These are phyloP conservation scores for Drymodes brunneopygia DNA, from an alignment of 2,113 vertebrate genomes.

Conservation along the genomic window DNA sequence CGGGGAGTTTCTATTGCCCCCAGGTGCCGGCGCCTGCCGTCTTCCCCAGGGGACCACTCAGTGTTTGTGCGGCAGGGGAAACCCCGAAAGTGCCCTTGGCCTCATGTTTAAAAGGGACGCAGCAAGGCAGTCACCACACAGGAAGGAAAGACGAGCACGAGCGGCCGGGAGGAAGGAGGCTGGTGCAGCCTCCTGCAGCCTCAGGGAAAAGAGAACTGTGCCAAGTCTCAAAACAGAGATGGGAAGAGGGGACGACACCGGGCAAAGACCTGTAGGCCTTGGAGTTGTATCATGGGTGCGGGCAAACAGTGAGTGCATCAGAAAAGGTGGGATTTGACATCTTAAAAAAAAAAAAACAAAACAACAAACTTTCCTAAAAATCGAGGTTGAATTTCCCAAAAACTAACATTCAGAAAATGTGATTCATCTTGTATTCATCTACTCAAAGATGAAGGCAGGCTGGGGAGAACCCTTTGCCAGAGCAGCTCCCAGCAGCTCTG, in stretches of 20 bases:
- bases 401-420: background rate
- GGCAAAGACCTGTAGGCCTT: background rate
- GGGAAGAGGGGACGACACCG: rapidly evolving
- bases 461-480: rapidly evolving
- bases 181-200: too few species aligned
- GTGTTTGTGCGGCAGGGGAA: background rate
- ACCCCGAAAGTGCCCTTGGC: background rate
- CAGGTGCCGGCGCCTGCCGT: rapidly evolving
- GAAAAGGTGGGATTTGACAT: background rate
- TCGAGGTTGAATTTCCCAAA: background rate
- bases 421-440: background rate
- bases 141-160: rapidly evolving
- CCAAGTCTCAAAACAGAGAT: rapidly evolving
- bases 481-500: background rate
- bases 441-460: background rate
- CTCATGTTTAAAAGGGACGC: rapidly evolving
- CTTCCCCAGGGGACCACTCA: background rate
- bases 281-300: background rate
- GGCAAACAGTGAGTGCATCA: too few species aligned
- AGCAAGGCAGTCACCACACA: rapidly evolving
- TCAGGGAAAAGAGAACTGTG: too few species aligned
- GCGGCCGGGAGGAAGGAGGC: too few species aligned
- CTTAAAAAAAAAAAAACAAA: background rate
- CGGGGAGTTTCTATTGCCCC: rapidly evolving
- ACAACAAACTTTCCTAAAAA: background rate